These are phyloP conservation scores for Pandemis cinnamomeana DNA, from an alignment of 2,888 invertebrate genomes.

Conservation along the genomic window DNA sequence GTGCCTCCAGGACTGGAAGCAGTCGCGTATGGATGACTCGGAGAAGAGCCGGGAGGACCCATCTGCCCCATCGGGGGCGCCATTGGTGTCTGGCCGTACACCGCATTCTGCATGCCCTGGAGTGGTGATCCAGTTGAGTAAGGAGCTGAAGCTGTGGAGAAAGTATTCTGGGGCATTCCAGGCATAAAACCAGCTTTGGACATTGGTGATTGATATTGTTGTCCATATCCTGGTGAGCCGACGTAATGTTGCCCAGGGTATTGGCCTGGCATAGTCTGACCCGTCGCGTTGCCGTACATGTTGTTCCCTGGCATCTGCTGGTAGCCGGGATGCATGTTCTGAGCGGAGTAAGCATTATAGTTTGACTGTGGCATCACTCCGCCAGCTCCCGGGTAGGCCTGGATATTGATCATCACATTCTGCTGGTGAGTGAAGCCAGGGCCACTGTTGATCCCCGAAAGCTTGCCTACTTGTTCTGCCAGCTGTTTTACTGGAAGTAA, in stretches of 20 bases:
- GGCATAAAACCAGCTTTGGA: constrained; percentile 68
- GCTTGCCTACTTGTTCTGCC: constrained; percentile 79
- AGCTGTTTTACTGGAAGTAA: constrained; percentile 77
- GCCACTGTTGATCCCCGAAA: constrained; percentile 64
- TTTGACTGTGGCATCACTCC: constrained; percentile 75
- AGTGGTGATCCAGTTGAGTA: constrained; percentile 71
- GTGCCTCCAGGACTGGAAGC: constrained; percentile 66
- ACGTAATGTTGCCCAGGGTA: constrained; percentile 67
- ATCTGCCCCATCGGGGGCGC: constrained; percentile 62
- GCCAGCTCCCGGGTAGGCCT: constrained; percentile 84
- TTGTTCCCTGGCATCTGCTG: constrained; percentile 61
- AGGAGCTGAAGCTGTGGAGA: constrained; percentile 60
- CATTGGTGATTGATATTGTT: constrained; percentile 64
- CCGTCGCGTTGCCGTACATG: constrained; percentile 68
- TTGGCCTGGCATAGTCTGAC: constrained; percentile 68
- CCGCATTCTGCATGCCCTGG: constrained; percentile 78
- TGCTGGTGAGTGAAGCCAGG: constrained; percentile 84
- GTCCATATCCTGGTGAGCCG: constrained; percentile 65
- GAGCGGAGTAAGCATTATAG: constrained; percentile 71
- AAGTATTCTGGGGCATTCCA: constrained; percentile 58
- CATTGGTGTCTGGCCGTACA: constrained; percentile 67
- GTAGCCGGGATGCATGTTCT: constrained; percentile 73
- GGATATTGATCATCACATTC: constrained; percentile 87
- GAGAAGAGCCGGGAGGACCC: constrained; percentile 61
- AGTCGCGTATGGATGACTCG: constrained; percentile 60